Percentiles rank a stretch among this genome's conserved stretches.
Evolutionary conservation across 2,797 vertebrate species (phyloP).

Genomic region (Spinibarbus caldwelli): DNA sequence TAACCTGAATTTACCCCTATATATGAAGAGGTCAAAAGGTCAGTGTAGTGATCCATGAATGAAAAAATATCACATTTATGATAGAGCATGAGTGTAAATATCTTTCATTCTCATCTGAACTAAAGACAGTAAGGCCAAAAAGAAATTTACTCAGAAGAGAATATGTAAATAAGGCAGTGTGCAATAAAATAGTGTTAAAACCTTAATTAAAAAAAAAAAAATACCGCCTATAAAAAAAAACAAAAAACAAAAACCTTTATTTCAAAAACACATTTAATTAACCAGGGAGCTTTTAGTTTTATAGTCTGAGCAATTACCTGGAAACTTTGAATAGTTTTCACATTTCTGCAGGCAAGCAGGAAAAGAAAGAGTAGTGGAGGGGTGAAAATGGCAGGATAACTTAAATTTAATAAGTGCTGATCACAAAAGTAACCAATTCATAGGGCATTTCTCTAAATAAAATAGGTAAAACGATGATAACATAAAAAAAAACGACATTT

Average conservation of each 20-base stretch:
- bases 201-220: constrained; percentile 20
- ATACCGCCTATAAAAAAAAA: constrained; percentile 61
- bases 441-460: background rate
- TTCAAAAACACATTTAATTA: constrained; percentile 69
- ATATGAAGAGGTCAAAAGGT: background rate
- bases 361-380: background rate
- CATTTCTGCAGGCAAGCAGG: constrained; percentile 60
- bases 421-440: constrained; percentile 17
- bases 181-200: background rate
- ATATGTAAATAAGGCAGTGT: too few relatives aligned
- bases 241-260: constrained; percentile 50
- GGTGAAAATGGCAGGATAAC: background rate
- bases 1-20: background rate
- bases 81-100: background rate
- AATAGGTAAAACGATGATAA: background rate
- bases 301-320: constrained; percentile 64
- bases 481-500: background rate
- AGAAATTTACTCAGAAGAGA: too few relatives aligned
- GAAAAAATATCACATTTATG: background rate
- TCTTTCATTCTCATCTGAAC: background rate
- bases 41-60: background rate
- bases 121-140: too few relatives aligned
- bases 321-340: constrained; percentile 59
- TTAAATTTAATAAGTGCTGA: background rate
- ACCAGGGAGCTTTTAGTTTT: constrained; percentile 52